phyloP scores from a whole-genome alignment of 30 jellyfish, hydroid and myxozoan species.

The Nemopilema nomurai region DNA sequence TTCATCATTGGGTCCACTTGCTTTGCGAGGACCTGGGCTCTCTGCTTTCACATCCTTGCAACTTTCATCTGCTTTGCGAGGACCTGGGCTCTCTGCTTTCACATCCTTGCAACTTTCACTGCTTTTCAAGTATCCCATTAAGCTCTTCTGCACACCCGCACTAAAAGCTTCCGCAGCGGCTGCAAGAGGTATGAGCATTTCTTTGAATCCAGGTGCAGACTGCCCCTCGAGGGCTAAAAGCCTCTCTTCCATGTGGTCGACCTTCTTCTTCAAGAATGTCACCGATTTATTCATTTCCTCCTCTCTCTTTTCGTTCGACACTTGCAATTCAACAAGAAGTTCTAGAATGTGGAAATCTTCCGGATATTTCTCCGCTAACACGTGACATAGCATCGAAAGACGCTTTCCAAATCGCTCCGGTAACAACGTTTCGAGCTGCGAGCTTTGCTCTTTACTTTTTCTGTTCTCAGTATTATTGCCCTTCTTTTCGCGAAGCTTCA shows the following conservation, averaged over 20 bases:
- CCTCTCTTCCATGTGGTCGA: conserved; percentile 39
- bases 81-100: neutral
- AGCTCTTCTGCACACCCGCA: conserved; percentile 33
- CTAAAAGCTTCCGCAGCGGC: conserved; percentile 45
- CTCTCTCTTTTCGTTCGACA: conserved; percentile 82
- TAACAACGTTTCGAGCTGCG: neutral
- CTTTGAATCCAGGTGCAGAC: conserved; percentile 41
- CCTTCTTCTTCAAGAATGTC: conserved; percentile 33
- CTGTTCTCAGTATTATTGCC: neutral
- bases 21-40: neutral
- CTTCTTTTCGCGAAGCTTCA: conserved; percentile 30
- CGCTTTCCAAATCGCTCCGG: conserved; percentile 63
- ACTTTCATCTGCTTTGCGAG: neutral
- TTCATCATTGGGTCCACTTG: too few species aligned
- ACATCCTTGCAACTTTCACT: neutral
- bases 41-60: neutral
- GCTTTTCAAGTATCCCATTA: neutral
- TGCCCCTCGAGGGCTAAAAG: conserved; percentile 36
- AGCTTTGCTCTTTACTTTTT: neutral
- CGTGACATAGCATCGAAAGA: conserved; percentile 66
- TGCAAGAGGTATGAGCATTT: conserved; percentile 39
- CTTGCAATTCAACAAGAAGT: conserved; percentile 78
- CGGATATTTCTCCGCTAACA: conserved; percentile 82
- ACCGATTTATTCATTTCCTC: conserved; percentile 56
- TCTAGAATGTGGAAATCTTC: conserved; percentile 88